A percentile compares a stretch with the other conserved stretches of the same genome.
Evolutionary conservation across 2,113 vertebrate species (phyloP).

Genomic region (Conger conger): DNA sequence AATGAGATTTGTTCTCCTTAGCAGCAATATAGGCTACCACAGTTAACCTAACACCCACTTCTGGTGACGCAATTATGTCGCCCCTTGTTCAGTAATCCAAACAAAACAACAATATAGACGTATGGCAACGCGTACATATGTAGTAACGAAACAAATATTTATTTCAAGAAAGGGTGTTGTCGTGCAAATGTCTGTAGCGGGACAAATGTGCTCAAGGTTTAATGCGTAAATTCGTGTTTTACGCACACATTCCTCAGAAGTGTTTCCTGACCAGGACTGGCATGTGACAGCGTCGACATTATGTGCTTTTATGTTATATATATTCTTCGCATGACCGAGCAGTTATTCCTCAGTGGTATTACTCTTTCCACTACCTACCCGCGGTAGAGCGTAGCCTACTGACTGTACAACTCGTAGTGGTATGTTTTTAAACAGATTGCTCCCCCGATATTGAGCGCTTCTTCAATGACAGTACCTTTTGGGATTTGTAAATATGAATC

Average conservation of each 20-base stretch:
- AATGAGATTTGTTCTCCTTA: conserved; percentile 13
- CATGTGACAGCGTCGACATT: too few species aligned
- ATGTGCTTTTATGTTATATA: neutral
- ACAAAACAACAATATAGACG: neutral
- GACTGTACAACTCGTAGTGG: neutral
- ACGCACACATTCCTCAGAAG: neutral
- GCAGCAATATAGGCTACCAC: neutral
- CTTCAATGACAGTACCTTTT: neutral
- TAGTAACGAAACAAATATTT: neutral
- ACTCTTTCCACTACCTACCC: neutral
- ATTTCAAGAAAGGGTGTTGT: neutral
- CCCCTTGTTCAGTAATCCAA: neutral
- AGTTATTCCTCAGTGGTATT: neutral
- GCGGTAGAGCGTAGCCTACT: too few species aligned
- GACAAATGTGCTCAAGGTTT: neutral
- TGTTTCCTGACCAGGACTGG: neutral
- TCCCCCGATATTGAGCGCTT: neutral
- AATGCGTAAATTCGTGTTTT: neutral
- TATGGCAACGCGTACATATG: too few species aligned
- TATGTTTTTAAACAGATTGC: neutral
- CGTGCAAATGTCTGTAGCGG: neutral
- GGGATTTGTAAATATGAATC: neutral
- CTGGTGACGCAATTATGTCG: neutral
- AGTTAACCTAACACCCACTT: neutral
- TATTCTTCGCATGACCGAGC: neutral